These are phyloP conservation scores for Poecilus cupreus DNA, from an alignment of 2,888 invertebrate species.

Conservation along the genomic window DNA sequence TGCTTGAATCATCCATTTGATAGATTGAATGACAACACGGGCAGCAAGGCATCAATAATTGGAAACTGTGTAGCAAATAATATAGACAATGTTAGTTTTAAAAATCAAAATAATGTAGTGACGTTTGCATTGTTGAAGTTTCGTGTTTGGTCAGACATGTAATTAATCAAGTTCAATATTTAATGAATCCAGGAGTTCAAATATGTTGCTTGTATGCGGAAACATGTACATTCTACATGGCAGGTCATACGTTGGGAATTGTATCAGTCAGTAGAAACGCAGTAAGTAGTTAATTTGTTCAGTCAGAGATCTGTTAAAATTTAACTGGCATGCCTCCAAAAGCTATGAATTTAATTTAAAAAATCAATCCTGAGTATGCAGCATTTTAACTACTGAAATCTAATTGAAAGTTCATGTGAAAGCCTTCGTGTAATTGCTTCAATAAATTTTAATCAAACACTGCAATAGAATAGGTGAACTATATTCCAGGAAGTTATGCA, in stretches of 20 bases:
- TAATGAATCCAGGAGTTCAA: constrained; percentile 14
- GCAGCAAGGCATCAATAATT: too few relatives aligned
- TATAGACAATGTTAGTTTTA: neutral
- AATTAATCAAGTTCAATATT: constrained; percentile 31
- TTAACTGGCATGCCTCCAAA: constrained; percentile 37
- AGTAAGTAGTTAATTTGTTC: constrained; percentile 11
- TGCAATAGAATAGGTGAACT: neutral
- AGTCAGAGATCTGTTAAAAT: neutral
- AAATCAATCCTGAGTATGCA: constrained; percentile 15
- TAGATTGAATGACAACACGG: neutral
- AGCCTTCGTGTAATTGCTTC: constrained; percentile 29
- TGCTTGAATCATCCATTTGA: too few relatives aligned
- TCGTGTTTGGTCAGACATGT: constrained; percentile 9
- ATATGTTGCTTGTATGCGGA: neutral
- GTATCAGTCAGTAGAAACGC: neutral
- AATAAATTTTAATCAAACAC: constrained; percentile 29
- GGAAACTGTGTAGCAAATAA: neutral
- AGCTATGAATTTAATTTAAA: constrained; percentile 40
- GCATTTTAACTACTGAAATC: constrained; percentile 1
- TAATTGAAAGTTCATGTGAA: constrained; percentile 43
- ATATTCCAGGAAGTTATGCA: too few relatives aligned
- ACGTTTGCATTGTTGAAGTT: neutral
- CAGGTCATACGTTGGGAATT: neutral
- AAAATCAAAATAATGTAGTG: constrained; percentile 16
- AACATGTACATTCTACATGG: neutral